Conservation (phyloP, 2,797 vertebrate genomes). For the Macropus fuliginosus region DNA sequence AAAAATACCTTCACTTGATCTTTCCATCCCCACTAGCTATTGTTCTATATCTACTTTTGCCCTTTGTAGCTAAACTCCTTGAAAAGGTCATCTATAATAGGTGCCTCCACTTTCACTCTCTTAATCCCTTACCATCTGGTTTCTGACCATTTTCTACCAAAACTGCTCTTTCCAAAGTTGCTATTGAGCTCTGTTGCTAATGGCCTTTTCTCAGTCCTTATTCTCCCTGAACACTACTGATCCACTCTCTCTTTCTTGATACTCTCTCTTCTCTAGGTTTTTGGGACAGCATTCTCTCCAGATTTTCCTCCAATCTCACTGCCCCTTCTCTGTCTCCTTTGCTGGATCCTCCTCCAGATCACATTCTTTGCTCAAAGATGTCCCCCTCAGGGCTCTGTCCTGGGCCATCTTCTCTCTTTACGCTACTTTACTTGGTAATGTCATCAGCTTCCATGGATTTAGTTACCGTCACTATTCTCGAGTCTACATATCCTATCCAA, state of each 20-base stretch:
- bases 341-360: background rate
- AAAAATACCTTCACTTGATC: background rate
- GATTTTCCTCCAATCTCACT: background rate
- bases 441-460: background rate
- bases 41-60: background rate
- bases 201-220: background rate
- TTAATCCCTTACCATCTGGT: background rate
- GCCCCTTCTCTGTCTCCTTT: background rate
- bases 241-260: background rate
- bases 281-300: background rate
- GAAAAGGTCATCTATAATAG: background rate
- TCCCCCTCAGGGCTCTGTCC: background rate
- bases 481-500: background rate
- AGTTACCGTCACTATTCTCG: background rate
- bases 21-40: background rate
- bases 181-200: background rate
- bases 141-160: background rate
- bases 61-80: background rate
- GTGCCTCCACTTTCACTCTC: background rate
- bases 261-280: background rate
- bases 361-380: background rate
- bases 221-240: background rate
- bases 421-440: background rate
- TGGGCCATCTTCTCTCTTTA: background rate
- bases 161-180: background rate